Conservation (phyloP, 2,888 invertebrate species). For the Fragum fragum region DNA sequence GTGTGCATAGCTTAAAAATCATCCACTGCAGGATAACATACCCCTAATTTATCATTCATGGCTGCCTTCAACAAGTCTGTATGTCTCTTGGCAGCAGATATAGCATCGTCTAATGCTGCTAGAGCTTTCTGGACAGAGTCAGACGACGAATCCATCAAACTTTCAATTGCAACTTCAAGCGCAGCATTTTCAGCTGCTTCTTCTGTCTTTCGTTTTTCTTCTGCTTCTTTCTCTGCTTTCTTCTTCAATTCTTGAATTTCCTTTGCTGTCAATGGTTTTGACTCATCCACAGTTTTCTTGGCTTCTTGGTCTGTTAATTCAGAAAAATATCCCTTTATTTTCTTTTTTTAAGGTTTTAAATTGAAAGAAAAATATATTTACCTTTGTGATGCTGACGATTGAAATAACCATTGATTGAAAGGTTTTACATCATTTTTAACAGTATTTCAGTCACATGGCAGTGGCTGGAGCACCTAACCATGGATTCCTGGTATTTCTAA, state of each 20-base stretch:
- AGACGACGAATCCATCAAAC: conserved; percentile 60
- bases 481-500: no score
- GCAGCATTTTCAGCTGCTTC: conserved; percentile 80
- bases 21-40: conserved; percentile 46
- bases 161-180: conserved; percentile 76
- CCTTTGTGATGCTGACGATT: no score
- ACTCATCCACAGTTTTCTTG: conserved; percentile 4
- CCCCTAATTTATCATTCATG: conserved; percentile 84
- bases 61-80: conserved; percentile 85
- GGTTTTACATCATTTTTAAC: no score
- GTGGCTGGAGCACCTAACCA: no score
- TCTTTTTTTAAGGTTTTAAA: no score
- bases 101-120: conserved; percentile 71
- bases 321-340: no score
- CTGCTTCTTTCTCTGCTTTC: conserved; percentile 57
- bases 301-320: neutral
- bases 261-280: conserved; percentile 39
- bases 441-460: no score
- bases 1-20: no score
- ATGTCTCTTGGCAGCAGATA: conserved; percentile 81
- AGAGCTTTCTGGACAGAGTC: conserved; percentile 65
- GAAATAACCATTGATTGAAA: no score
- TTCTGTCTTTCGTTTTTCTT: conserved; percentile 41
- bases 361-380: no score
- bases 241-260: conserved; percentile 29